These are phyloP conservation scores for Ammodytes dubius DNA, from an alignment of 2,113 vertebrate species.

Conservation along the genomic window DNA sequence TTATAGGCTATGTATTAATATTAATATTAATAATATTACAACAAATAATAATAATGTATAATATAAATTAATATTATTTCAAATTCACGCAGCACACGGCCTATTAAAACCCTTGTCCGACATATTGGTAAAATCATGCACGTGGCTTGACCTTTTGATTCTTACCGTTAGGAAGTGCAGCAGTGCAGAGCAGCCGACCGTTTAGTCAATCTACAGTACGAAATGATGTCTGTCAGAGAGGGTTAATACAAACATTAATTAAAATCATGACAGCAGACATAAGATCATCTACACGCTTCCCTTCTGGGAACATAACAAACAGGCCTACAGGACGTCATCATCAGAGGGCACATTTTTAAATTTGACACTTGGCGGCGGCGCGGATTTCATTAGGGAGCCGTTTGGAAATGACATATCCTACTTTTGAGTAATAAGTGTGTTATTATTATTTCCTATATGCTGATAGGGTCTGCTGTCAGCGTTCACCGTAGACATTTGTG, in stretches of 20 bases:
- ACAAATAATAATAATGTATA: neutral
- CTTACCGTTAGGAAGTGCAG: constrained; percentile 9
- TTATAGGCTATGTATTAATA: neutral
- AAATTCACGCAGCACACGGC: constrained; percentile 6
- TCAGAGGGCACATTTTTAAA: neutral
- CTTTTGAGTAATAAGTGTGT: constrained; percentile 33
- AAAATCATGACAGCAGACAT: constrained; percentile 19
- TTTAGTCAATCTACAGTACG: neutral
- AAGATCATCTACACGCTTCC: neutral
- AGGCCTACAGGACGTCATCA: neutral
- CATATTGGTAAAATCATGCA: constrained; percentile 49
- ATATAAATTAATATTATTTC: neutral
- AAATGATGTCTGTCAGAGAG: neutral
- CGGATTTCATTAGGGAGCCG: constrained; percentile 13
- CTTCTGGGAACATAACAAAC: neutral
- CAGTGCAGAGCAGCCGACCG: neutral
- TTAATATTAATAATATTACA: neutral
- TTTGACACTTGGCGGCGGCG: constrained; percentile 1
- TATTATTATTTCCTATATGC: neutral
- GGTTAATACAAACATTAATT: constrained; percentile 13
- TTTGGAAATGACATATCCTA: constrained; percentile 36
- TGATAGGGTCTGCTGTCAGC: constrained; percentile 52
- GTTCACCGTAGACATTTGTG: constrained; percentile 46
- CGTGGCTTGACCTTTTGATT: constrained; percentile 20
- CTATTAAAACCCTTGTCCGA: constrained; percentile 60